phyloP scores from a whole-genome alignment of 2,888 invertebrate species.

The Tiliacea aurago region DNA sequence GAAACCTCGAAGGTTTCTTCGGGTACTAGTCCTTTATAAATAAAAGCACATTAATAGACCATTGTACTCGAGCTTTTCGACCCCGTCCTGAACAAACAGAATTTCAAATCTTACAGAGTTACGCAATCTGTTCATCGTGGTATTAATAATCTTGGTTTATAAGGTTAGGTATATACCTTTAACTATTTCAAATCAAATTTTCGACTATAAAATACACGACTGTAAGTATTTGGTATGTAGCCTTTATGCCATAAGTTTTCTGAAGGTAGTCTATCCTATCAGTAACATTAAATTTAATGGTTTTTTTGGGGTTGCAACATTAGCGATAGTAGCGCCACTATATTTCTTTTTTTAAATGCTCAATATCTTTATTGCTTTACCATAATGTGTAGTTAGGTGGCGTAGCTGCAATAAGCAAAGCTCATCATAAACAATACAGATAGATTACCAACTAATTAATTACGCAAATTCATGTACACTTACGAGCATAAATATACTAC shows the following conservation, averaged over 20 bases:
- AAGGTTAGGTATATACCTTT: neutral
- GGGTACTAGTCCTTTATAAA: conserved; percentile 1
- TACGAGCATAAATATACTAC: too few relatives aligned
- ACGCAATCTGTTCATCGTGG: neutral
- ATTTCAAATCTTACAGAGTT: conserved; percentile 19
- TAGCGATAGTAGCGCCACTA: too few relatives aligned
- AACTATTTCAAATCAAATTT: neutral
- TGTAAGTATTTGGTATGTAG: neutral
- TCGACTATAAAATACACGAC: neutral
- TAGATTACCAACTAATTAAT: too few relatives aligned
- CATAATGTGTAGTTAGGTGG: too few relatives aligned
- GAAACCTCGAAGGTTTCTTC: neutral
- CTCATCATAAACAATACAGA: too few relatives aligned
- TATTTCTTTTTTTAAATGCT: too few relatives aligned
- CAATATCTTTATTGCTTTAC: too few relatives aligned
- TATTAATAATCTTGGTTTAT: neutral
- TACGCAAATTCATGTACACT: too few relatives aligned
- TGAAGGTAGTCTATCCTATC: too few relatives aligned
- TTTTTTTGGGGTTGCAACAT: neutral
- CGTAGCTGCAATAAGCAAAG: neutral
- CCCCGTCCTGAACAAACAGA: conserved; percentile 21
- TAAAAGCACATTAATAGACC: conserved; percentile 13
- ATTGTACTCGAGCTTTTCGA: conserved; percentile 6
- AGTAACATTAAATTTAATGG: too few relatives aligned
- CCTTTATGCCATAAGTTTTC: neutral